Evolutionary conservation across 2,888 invertebrate genomes (phyloP), one percentile per base, ranked within the genome.

Genomic region (Acanthopleura granulata): DNA sequence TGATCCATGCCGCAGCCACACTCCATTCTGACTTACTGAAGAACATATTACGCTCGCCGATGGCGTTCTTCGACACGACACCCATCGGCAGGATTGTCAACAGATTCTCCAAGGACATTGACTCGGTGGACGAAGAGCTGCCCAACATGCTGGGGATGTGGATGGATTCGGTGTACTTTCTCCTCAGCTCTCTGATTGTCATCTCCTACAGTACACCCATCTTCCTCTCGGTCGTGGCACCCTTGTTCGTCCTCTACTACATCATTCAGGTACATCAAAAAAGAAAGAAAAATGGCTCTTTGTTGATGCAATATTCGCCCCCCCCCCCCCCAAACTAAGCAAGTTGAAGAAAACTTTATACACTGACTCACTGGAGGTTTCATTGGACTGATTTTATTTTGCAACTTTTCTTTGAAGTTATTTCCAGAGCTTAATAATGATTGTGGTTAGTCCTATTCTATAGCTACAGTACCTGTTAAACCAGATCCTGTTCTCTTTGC

Each of bases 1-100:
- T 89, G 81, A 84, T 91, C 0, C 49, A 81, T 29, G 91, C 91
- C 0, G 86, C 89, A 87, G 61, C 78, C 27, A 72, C 80, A 4
- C 83, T 91, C n/a, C 91, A 91, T 79, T 77, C 78, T 25, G 81
- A 83, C 3, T 80, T 88, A 81, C 81, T 88, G 9, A 77, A 76
- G 50, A 83, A 82, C 61, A 78, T 88, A 22, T 73, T 88, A 1
- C 83, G 84, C 16, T 83, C 82, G 25, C 85, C 87, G 11, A 87
- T 90, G 86, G 81, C 85, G 3, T 90, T 90, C 80, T 90, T 90
- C 79, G 90, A 90, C 72, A 90, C 90, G 1, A 91, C 91, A 15
- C 91, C 91, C 4, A 78, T 89, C n/a, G 91, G 91, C 0, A 83
- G 91, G 62, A 89, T 91, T 51, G 80, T 91, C 18, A 91, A 91